Base-by-base conservation (phyloP, 2,888 invertebrate species). In the Philhelius pedissequus region DNA sequence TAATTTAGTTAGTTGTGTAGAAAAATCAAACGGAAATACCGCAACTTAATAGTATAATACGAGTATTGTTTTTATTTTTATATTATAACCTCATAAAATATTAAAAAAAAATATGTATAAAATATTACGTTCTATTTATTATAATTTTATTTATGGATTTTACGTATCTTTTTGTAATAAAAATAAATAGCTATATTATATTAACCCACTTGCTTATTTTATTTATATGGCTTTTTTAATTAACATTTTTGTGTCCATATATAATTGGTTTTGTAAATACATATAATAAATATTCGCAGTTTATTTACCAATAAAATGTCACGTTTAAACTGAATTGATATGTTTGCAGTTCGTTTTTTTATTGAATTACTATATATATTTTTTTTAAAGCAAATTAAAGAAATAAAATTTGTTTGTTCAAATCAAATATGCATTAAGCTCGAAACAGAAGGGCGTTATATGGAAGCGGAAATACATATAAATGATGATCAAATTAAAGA, bases 261-360 rank as follows among this genome's bases (percentile, higher is more conserved):
- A 69, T 52, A 56, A 64, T 18, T 25, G 3, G 13, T 22, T 13
- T 77, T 82, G 50, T 83, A 83, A 74, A 74, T 79, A 75, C n/a
- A n/a, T n/a, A n/a, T n/a, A n/a, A n/a, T 78, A 83, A 58, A 62
- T 45, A 70, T 69, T 69, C 58, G 43, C 69, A 69, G 32, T 64
- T 74, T 58, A 48, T 50, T 74, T 40, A 75, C 56, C 64, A 70
- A 43, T 70, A 74, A 79, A 84, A 86, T 82, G 60, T 86, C 74
- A 70, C 74, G 70, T 76, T 71, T 83, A 50, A 86, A 83, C 73
- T 73, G 79, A 86, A 79, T 79, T 90, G 90, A 90, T 89, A 90
- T 89, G 90, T 90, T 88, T 90, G 88, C 87, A 86, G 87, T 89
- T 74, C 74, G 77, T 84, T 83, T 74, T 80, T 83, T 58, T 27